A percentile compares a stretch with the other conserved stretches of the same genome.
phyloP scores from a whole-genome alignment of 2,888 invertebrate genomes.

The Limulus polyphemus region DNA sequence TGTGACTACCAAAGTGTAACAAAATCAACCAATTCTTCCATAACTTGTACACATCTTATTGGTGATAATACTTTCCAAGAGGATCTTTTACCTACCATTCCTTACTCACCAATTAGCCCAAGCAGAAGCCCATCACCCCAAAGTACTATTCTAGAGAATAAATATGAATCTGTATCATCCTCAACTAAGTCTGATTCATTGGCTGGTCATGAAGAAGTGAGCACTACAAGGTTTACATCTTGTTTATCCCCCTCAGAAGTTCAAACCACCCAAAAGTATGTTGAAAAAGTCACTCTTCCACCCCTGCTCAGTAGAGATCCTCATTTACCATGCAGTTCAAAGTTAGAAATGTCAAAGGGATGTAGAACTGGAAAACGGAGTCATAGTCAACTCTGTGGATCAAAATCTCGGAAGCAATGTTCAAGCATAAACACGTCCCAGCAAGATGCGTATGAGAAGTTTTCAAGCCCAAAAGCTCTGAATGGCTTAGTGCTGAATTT shows the following conservation, averaged over 20 bases:
- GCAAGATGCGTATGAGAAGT: not conserved
- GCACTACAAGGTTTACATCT: not conserved
- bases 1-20: no score
- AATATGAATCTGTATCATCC: not conserved
- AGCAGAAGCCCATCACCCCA: conserved; percentile 10
- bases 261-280: not conserved
- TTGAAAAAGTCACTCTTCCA: not conserved
- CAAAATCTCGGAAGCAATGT: not conserved
- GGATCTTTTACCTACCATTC: not conserved
- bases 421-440: no score
- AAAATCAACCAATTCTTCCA: conserved; percentile 30
- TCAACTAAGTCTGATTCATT: not conserved
- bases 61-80: conserved; percentile 9
- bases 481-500: conserved; percentile 21
- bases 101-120: conserved; percentile 21
- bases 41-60: conserved; percentile 12
- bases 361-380: not conserved
- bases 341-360: not conserved
- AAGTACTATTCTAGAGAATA: no score
- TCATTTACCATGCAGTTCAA: not conserved
- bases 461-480: conserved; percentile 3
- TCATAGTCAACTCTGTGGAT: not conserved
- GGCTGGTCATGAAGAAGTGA: not conserved
- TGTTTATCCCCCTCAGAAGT: no score
- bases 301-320: not conserved